These are phyloP conservation scores for human (Homo sapiens) DNA, from an alignment of 2,113 vertebrate genomes.

Conservation along the genomic window DNA sequence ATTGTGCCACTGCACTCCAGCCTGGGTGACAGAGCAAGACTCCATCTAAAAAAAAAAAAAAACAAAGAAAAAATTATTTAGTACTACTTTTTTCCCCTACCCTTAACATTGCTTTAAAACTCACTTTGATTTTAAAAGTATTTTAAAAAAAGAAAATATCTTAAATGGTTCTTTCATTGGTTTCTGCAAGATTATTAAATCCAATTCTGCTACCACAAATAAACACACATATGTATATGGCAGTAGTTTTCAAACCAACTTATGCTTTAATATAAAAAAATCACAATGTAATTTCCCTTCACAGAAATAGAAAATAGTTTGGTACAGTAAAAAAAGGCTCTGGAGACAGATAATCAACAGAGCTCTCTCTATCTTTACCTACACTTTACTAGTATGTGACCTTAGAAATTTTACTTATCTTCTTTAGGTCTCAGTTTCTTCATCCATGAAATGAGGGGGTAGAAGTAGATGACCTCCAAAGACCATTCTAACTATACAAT, in stretches of 20 bases:
- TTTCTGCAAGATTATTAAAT: not conserved
- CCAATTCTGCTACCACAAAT: not conserved
- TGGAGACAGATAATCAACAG: not conserved
- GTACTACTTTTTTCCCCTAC: not conserved
- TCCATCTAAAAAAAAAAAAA: too few relatives aligned
- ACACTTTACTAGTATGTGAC: not conserved
- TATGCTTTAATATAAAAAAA: not conserved
- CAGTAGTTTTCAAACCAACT: not conserved
- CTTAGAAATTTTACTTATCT: not conserved
- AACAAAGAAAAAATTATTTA: not conserved
- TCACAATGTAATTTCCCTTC: not conserved
- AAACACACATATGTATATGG: not conserved
- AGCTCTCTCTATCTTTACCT: not conserved
- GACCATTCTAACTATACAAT: not conserved
- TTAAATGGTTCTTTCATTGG: not conserved
- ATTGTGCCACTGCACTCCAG: too few relatives aligned
- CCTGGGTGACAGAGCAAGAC: too few relatives aligned
- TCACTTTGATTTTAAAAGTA: not conserved
- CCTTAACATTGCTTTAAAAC: not conserved
- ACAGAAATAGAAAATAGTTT: not conserved
- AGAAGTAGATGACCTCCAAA: not conserved
- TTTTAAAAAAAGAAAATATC: not conserved
- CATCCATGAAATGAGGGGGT: not conserved
- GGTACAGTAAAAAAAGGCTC: not conserved
- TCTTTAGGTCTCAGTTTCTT: not conserved